Evolutionary conservation across 2,113 vertebrate genomes (phyloP).

Genomic region (Myrmecobius fasciatus): DNA sequence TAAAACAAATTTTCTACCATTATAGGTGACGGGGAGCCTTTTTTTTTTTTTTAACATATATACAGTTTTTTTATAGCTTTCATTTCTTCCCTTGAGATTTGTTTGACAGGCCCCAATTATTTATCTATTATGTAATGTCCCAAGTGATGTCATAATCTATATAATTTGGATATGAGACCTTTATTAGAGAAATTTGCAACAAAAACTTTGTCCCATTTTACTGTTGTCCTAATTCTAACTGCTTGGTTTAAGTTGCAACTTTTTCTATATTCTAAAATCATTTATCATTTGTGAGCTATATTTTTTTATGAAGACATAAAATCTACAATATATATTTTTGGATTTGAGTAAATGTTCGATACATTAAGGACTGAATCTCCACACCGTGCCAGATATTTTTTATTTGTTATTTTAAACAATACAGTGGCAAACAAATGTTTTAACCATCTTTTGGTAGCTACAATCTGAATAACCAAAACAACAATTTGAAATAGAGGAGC

Average conservation of each 20-base stretch:
- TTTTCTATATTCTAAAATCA: neutral
- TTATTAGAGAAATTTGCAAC: neutral
- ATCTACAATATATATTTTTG: neutral
- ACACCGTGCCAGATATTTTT: neutral
- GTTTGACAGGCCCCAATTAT: neutral
- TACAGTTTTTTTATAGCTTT: neutral
- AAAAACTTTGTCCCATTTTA: neutral
- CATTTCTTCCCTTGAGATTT: neutral
- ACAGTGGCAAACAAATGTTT: neutral
- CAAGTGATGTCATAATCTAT: neutral
- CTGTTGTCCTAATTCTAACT: neutral
- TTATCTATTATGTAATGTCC: neutral
- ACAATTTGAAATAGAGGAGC: neutral
- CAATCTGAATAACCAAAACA: neutral
- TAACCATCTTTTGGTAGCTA: neutral
- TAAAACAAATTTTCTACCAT: neutral
- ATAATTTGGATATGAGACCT: neutral
- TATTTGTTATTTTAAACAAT: neutral
- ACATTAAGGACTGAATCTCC: neutral
- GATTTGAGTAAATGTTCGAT: no score
- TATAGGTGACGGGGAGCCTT: neutral
- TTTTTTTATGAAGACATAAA: neutral
- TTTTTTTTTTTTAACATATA: neutral
- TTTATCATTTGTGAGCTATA: neutral
- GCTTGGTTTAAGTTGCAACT: neutral